Evolutionary conservation across 2,797 vertebrate species (phyloP).

Genomic region (Enteromius anoplus): DNA sequence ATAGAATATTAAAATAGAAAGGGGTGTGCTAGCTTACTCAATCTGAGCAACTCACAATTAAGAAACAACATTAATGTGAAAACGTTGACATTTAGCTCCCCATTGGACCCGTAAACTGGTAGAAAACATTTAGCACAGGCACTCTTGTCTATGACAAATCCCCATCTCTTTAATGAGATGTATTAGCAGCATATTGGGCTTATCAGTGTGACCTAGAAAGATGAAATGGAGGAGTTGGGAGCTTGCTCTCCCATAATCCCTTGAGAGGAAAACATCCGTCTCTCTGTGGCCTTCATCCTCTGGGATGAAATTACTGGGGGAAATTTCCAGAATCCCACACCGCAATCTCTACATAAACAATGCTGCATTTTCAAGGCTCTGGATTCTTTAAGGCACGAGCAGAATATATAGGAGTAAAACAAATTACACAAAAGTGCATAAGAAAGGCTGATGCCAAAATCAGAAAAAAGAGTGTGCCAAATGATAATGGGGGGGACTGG

Average conservation of each 20-base stretch:
- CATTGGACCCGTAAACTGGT: constrained; percentile 13
- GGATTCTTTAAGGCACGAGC: constrained; percentile 3
- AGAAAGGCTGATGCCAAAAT: neutral
- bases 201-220: constrained; percentile 70
- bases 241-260: constrained; percentile 68
- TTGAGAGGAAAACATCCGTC: constrained; percentile 64
- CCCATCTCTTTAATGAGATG: constrained; percentile 55
- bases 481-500: neutral
- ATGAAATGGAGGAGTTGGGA: constrained; percentile 58
- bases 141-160: constrained; percentile 57
- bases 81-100: constrained; percentile 21
- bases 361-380: constrained; percentile 41
- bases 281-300: constrained; percentile 56
- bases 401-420: constrained; percentile 4
- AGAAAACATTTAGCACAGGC: constrained; percentile 39
- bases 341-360: constrained; percentile 26
- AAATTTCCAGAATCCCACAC: constrained; percentile 29
- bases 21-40: neutral
- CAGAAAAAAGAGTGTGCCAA: neutral
- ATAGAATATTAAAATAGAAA: neutral
- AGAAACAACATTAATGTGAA: constrained; percentile 30
- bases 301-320: constrained; percentile 44
- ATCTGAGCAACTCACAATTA: neutral
- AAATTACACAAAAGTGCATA: constrained; percentile 29
- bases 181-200: constrained; percentile 65